Conservation (phyloP, 2,797 vertebrate species). For the Spheniscus humboldti region DNA sequence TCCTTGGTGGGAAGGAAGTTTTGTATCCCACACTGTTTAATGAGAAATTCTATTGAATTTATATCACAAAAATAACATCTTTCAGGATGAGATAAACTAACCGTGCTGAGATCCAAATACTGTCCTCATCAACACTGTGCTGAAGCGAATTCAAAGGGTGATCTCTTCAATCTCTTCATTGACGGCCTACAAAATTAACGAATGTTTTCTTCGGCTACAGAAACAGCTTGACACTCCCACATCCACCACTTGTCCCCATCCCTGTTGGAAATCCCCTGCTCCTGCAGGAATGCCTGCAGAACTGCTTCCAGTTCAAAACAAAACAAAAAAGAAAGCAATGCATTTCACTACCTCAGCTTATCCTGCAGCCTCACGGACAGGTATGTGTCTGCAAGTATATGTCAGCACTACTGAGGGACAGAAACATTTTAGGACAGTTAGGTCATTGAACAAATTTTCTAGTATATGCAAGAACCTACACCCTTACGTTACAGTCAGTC, state of each 20-base stretch:
- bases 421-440: not conserved
- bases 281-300: not conserved
- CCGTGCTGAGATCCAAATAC: not conserved
- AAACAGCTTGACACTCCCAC: not conserved
- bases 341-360: not conserved
- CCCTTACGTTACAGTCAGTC: not conserved
- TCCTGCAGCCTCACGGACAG: not conserved
- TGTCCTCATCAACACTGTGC: not conserved
- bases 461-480: not conserved
- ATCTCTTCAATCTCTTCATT: not conserved
- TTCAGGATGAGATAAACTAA: not conserved
- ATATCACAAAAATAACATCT: not conserved
- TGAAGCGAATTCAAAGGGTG: not conserved
- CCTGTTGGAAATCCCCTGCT: not conserved
- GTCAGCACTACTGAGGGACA: not conserved
- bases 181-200: not conserved
- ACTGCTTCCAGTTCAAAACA: not conserved
- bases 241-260: not conserved
- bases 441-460: not conserved
- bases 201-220: not conserved
- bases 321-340: not conserved
- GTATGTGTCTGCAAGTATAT: not conserved
- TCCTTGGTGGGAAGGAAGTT: not conserved
- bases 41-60: not conserved
- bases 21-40: not conserved